phyloP scores from a whole-genome alignment of 2,797 vertebrate genomes.

The Florisuga fusca region DNA sequence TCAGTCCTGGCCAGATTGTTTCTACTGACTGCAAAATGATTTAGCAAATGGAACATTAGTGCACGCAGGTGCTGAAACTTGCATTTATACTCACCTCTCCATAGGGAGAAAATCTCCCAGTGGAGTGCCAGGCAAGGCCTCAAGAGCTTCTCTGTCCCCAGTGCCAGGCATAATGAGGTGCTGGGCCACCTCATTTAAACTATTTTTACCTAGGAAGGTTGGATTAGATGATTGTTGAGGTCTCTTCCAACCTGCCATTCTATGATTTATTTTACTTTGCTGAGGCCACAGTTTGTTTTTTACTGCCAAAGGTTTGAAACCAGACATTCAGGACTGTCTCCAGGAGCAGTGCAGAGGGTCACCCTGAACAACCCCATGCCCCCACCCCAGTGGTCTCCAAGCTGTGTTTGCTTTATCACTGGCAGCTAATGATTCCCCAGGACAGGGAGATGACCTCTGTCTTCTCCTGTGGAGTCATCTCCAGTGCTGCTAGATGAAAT shows the following conservation, averaged over 20 bases:
- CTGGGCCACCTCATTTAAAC: too few relatives aligned
- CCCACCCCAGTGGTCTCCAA: not conserved
- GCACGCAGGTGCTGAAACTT: not conserved
- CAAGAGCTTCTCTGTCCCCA: not conserved
- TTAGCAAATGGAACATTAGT: accelerated
- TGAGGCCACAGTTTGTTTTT: not conserved
- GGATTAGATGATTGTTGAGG: too few relatives aligned
- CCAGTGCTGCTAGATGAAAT: not conserved
- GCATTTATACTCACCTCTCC: not conserved
- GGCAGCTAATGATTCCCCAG: not conserved
- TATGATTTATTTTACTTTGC: not conserved
- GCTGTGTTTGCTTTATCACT: not conserved
- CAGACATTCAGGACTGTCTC: not conserved
- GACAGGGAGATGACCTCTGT: not conserved
- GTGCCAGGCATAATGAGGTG: too few relatives aligned
- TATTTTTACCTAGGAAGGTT: too few relatives aligned
- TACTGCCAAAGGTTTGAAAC: not conserved
- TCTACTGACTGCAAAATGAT: not conserved
- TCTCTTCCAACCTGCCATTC: too few relatives aligned
- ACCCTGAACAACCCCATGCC: accelerated
- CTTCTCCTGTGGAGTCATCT: not conserved
- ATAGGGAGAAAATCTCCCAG: accelerated
- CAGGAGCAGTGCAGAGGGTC: not conserved
- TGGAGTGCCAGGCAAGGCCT: not conserved
- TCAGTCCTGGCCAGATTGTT: not conserved